Evolutionary conservation across 1,140 invertebrate species (phyloP), one percentile per base, ranked within the genome.

Genomic region (Aphaenogaster rudis): DNA sequence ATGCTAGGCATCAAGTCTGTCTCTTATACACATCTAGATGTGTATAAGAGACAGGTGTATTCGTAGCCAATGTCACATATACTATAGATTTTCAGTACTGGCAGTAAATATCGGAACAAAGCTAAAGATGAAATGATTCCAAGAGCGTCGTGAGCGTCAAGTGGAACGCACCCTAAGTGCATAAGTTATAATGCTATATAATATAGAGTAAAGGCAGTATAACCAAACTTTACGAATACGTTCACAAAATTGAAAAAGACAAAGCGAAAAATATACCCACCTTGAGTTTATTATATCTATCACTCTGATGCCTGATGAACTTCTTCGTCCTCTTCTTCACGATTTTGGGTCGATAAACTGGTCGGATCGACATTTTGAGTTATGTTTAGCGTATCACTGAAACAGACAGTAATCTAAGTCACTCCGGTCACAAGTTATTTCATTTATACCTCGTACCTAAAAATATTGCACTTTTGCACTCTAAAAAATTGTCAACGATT

Each of bases 301-400:
- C 99, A 94, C 98, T 98, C 95, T 99, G 99, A 96, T 99, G 99
- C 88, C 99, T 97, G 92, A 98, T 99, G 95, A 99, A 99, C 95
- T 98, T 98, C 96, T 99, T 99, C 66, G 98, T 98, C 95, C 99
- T 97, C 96, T 99, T 99, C 96, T 99, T 99, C 74, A 99, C 97
- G 93, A 99, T 98, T 92, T 96, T 98, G 2, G 98, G 98, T 94
- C 98, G 98, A 91, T 98, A 97, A 42, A 98, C 97, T 91, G 98
- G 98, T 95, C 97, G 96, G 93, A 99, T 98, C 88, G 98, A 97
- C 98, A 98, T 98, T 77, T 91, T 94, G 72, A 80, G 13, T 28
- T 78, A 67, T 86, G 17, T 84, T n/a, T 54, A 15, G 42, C 54
- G 64, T 50, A 50, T 74, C 87, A 90, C 91, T 91, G 64, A 64